Conservation (phyloP, 2,797 vertebrate genomes). For the Botia kubotai region DNA sequence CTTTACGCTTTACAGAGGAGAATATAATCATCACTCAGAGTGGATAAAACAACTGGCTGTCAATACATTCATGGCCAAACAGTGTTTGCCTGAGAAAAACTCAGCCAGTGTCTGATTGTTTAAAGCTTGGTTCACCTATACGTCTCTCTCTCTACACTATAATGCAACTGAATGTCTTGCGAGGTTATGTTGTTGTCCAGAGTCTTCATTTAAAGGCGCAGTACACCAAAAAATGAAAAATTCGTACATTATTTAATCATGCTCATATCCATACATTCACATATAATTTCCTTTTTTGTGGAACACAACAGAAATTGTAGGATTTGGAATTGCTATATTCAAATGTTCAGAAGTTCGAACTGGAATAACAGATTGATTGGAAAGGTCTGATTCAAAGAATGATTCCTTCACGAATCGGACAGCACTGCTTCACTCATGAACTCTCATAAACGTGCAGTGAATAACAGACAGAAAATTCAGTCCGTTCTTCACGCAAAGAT, state of each 20-base stretch:
- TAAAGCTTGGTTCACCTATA: neutral
- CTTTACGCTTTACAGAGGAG: slow-evolving; percentile 8
- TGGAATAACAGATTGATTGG: too few species aligned
- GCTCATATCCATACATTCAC: neutral
- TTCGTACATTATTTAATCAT: neutral
- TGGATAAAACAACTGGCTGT: neutral
- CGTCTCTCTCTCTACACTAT: neutral
- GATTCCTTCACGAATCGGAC: neutral
- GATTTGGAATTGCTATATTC: neutral
- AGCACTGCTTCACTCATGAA: too few species aligned
- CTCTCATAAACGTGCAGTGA: too few species aligned
- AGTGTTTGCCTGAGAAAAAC: neutral
- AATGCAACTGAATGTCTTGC: neutral
- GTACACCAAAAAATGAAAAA: neutral
- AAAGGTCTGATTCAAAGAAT: neutral
- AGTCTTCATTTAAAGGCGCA: neutral
- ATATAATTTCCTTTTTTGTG: neutral
- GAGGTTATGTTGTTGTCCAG: neutral
- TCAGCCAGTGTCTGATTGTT: neutral
- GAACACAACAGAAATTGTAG: neutral
- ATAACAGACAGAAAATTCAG: neutral
- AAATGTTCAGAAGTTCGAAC: too few species aligned
- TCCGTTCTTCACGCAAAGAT: neutral
- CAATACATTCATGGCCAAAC: slow-evolving; percentile 6
- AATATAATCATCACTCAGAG: slow-evolving; percentile 21